Evolutionary conservation across 2,888 invertebrate species (phyloP), one percentile per base, ranked within the genome.

Genomic region (Eueremaeus valkanovi): DNA sequence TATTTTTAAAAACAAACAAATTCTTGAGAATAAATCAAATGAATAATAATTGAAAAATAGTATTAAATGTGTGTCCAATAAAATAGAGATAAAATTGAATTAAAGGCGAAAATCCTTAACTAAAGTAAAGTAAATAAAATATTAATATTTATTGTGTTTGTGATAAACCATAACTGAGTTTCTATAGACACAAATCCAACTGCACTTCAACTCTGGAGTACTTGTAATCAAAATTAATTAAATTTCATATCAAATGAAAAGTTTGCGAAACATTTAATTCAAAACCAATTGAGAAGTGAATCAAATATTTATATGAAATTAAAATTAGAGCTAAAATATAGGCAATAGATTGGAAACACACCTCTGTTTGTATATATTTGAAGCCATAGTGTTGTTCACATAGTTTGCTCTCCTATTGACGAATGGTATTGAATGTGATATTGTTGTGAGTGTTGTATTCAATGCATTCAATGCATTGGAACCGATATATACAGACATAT

Each of bases 341-440:
- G 16, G 58, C 21, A 24, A 63, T 24, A 24, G 11, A 36, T 40
- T 40, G 6, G 24, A 70, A 70, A 40, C 70, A 42, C 40, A 70
- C 70, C 70, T 70, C 70, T 70, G 42, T 70, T 70, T 70, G 42
- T 70, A 70, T 27, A 42, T 27, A 70, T 27, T 70, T 21, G 70
- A 70, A 70, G 70, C 70, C 70, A 70, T 58, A 29, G 29, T 58
- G 18, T 49, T 3, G 8, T 16, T n/a, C 49, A n/a, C 49, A n/a
- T n/a, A n/a, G n/a, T n/a, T n/a, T n/a, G n/a, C n/a, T n/a, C n/a
- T n/a, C n/a, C n/a, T n/a, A n/a, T n/a, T n/a, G n/a, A n/a, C n/a
- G n/a, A n/a, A n/a, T n/a, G n/a, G n/a, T n/a, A n/a, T n/a, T n/a
- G n/a, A n/a, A n/a, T n/a, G n/a, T n/a, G n/a, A n/a, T n/a, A n/a